Evolutionary conservation across 2,888 invertebrate species (phyloP), one percentile per base, ranked within the genome.

Genomic region (Bedellia somnulentella): DNA sequence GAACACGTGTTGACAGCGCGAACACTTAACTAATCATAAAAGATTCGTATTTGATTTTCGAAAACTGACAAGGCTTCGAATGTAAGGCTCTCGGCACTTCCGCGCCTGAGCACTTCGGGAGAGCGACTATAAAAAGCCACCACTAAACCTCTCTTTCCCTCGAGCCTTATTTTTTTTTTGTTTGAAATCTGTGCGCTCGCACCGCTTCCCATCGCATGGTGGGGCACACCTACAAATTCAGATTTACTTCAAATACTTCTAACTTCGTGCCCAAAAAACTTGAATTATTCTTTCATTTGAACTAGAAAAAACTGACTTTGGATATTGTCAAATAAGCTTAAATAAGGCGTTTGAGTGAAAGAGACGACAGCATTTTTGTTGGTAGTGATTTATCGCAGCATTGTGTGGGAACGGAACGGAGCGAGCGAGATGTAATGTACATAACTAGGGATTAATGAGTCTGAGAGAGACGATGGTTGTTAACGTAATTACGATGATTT

Each of bases 41-140:
- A 60, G 62, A 63, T 60, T 48, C 44, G 43, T 47, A 49, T 60
- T 55, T 49, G 44, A 49, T 56, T 56, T 57, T 59, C 49, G 45
- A 52, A 57, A 15, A 57, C 59, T 52, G 57, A 60, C 47, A 57
- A 49, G 63, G 63, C 52, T 55, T 49, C 60, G 63, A 63, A 49
- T 50, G 60, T 22, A 21, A 22, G 22, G 15, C 21, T 21, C 14
- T 4, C 26, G n/a, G 70, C 67, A 71, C 73, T 61, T 63, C 71
- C 73, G 66, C 52, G 67, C 71, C 64, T 67, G 46, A 52, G 70
- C 73, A 68, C 71, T 63, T 61, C 71, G 61, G 58, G 57, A 54
- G 60, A 55, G 43, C 64, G 66, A 75, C 75, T 75, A 73, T 71
- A 71, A 70, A 66, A 68, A 68, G 57, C 66, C 60, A 66, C 46